Conservation (phyloP, 2,113 vertebrate genomes). For the Thinocorus orbignyianus region DNA sequence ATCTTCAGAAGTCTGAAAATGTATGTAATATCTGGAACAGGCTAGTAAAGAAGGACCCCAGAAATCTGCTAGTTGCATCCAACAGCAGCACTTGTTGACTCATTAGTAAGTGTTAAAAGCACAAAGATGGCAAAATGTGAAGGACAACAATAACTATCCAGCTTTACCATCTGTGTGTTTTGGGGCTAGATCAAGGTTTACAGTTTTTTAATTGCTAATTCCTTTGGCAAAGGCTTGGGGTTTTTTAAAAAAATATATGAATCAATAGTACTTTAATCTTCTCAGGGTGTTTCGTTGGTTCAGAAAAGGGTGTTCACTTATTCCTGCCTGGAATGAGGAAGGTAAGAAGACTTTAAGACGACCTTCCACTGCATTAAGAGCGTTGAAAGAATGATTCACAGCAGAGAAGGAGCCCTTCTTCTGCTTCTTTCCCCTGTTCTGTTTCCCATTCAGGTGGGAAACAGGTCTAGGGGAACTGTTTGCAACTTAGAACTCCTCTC, state of each 20-base stretch:
- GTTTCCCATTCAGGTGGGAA: not conserved
- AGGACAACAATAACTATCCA: not conserved
- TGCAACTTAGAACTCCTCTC: not conserved
- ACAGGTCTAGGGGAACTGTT: not conserved
- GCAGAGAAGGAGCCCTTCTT: not conserved
- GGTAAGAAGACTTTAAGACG: not conserved
- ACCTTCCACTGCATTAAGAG: not conserved
- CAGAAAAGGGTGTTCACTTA: not conserved
- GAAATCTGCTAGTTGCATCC: not conserved
- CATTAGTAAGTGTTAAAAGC: not conserved
- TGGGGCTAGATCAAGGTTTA: constrained; percentile 8
- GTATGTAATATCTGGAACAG: not conserved
- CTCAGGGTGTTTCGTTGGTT: not conserved
- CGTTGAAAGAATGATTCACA: not conserved
- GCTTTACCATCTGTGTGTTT: constrained; percentile 1
- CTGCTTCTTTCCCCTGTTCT: not conserved
- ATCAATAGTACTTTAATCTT: not conserved
- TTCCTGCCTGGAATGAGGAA: not conserved
- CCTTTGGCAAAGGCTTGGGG: not conserved
- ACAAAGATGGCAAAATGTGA: constrained; percentile 13
- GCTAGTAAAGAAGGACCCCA: not conserved
- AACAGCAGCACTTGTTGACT: not conserved
- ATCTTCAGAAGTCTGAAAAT: not conserved
- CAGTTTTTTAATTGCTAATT: not conserved
- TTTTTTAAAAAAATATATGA: not conserved